These are phyloP conservation scores for Amblyopsis rosae DNA, from an alignment of 2,113 vertebrate species.

Conservation along the genomic window DNA sequence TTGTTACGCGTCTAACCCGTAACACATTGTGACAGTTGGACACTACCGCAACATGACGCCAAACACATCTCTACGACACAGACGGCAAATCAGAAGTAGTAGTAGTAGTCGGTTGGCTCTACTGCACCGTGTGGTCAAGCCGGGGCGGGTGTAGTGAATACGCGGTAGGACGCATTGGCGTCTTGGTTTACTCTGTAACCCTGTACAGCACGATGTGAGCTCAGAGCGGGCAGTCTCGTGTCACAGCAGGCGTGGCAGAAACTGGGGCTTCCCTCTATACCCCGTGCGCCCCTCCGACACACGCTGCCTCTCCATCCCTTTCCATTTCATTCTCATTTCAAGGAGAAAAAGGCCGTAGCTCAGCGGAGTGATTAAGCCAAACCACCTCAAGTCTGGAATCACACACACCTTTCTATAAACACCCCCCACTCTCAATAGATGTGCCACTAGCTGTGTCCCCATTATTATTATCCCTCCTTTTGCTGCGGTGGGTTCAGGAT, in stretches of 20 bases:
- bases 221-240: slow-evolving; percentile 13
- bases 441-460: not conserved
- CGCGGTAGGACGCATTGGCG: not conserved
- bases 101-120: not conserved
- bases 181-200: not conserved
- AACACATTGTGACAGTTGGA: not conserved
- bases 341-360: slow-evolving; percentile 4
- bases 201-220: not conserved
- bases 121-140: not conserved
- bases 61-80: not conserved
- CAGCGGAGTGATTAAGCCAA: slow-evolving; percentile 12
- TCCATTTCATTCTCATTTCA: slow-evolving; percentile 31
- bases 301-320: not conserved
- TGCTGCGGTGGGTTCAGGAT: no score
- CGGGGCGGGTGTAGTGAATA: not conserved
- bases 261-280: not conserved
- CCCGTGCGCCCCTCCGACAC: not conserved
- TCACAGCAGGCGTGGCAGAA: not conserved
- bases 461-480: slow-evolving; percentile 1
- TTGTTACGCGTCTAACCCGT: not conserved
- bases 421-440: not conserved
- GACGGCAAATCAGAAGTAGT: not conserved
- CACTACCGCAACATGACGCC: not conserved
- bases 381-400: slow-evolving; percentile 29
- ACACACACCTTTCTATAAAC: slow-evolving; percentile 20